Conservation (phyloP, 2,797 vertebrate genomes). For the Chelidonichthys spinosus region DNA sequence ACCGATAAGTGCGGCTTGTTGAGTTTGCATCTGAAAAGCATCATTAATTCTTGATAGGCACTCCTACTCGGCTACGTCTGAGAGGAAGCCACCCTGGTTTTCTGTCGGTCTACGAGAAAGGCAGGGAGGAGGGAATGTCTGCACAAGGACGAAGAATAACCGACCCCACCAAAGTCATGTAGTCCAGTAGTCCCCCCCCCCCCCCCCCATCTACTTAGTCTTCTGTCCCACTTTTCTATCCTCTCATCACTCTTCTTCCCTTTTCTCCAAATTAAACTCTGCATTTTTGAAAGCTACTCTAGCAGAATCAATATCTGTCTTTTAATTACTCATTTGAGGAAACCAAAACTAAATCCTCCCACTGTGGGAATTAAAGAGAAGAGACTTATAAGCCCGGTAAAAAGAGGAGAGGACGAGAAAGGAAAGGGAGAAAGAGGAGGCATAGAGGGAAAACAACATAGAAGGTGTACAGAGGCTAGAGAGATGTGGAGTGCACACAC, state of each 20-base stretch:
- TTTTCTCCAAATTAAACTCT: constrained; percentile 1
- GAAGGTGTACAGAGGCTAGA: constrained; percentile 19
- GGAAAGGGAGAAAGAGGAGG: neutral
- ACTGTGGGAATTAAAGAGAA: constrained; percentile 1
- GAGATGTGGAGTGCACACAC: constrained; percentile 43
- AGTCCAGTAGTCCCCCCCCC: neutral
- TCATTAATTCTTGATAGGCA: constrained; percentile 72
- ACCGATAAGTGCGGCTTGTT: constrained; percentile 60
- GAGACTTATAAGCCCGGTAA: constrained; percentile 4
- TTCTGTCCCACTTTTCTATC: constrained; percentile 10
- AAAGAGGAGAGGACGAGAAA: neutral
- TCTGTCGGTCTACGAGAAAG: constrained; percentile 32
- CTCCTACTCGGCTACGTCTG: constrained; percentile 41
- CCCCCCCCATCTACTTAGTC: neutral
- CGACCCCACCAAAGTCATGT: neutral
- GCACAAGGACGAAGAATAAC: constrained; percentile 4
- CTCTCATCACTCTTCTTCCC: neutral
- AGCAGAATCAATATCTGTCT: constrained; percentile 40
- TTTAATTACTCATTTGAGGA: constrained; percentile 63
- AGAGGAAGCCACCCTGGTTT: constrained; percentile 46
- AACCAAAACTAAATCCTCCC: constrained; percentile 57
- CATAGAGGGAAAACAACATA: constrained; percentile 16
- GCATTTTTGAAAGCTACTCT: constrained; percentile 23
- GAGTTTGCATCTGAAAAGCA: constrained; percentile 57
- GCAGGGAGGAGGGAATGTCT: constrained; percentile 20